These are phyloP conservation scores for Arbacia lixula DNA, from an alignment of 53 echinoderm and acorn worm species.

Conservation along the genomic window DNA sequence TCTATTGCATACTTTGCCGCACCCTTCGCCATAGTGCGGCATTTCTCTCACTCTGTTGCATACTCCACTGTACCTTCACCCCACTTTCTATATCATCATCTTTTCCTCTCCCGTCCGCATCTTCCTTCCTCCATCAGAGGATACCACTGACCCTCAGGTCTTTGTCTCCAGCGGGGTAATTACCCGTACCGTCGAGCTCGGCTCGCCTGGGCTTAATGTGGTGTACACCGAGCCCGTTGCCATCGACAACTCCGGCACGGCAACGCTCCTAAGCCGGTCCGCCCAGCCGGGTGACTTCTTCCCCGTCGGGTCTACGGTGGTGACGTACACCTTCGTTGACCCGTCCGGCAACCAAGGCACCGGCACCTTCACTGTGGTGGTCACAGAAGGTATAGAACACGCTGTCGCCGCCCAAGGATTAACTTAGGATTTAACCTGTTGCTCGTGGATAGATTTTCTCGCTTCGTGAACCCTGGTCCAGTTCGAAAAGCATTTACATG, in stretches of 20 bases:
- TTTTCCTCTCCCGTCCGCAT: too few species aligned
- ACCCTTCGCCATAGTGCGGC: too few species aligned
- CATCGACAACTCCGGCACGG: constrained; percentile 57
- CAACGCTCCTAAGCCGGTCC: constrained; percentile 8
- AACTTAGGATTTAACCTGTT: too few species aligned
- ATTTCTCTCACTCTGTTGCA: too few species aligned
- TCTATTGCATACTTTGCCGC: too few species aligned
- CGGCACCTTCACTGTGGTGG: constrained; percentile 35
- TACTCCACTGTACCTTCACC: too few species aligned
- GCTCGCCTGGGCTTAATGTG: constrained; percentile 40
- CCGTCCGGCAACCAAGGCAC: constrained; percentile 14
- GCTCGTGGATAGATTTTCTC: too few species aligned
- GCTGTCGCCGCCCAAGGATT: too few species aligned
- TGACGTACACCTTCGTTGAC: constrained; percentile 63
- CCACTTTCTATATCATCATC: too few species aligned
- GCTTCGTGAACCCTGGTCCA: too few species aligned
- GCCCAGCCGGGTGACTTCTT: constrained; percentile 22
- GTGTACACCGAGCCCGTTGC: constrained; percentile 59
- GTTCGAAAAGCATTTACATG: too few species aligned
- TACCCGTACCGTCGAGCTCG: constrained; percentile 43
- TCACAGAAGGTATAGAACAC: constrained; percentile 54
- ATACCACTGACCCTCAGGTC: constrained; percentile 56
- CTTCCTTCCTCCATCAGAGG: too few species aligned
- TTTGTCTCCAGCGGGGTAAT: constrained; percentile 8
- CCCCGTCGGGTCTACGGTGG: constrained; percentile 29